Evolutionary conservation across 1,140 invertebrate genomes (phyloP).

Genomic region (Drosophila burlai): DNA sequence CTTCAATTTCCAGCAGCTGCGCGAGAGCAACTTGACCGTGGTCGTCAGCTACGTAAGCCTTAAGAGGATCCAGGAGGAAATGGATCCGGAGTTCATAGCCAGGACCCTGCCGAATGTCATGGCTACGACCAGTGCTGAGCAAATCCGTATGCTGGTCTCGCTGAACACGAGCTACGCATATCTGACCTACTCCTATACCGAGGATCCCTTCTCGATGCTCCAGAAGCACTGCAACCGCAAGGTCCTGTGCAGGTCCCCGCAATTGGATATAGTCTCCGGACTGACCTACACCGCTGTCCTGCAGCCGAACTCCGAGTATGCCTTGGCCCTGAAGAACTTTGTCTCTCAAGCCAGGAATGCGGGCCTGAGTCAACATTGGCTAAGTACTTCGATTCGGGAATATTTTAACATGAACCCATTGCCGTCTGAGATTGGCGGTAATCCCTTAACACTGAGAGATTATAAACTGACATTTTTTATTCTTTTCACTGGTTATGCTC

Average conservation of each 20-base stretch:
- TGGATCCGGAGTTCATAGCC: not conserved
- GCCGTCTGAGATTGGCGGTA: not conserved
- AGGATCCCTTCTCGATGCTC: not conserved
- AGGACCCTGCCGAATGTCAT: not conserved
- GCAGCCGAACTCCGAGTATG: not conserved
- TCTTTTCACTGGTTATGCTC: accelerated
- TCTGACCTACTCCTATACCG: not conserved
- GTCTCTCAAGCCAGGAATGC: not conserved
- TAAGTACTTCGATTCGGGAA: not conserved
- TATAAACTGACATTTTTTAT: accelerated
- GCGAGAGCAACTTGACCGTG: conserved; percentile 5
- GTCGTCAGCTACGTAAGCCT: not conserved
- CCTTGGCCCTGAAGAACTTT: not conserved
- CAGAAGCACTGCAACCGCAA: not conserved
- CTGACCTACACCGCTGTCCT: not conserved
- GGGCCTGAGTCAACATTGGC: not conserved
- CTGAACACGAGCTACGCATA: conserved; percentile 2
- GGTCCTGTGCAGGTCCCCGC: not conserved
- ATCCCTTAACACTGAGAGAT: not conserved
- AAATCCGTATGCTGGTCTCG: not conserved
- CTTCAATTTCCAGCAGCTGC: not conserved
- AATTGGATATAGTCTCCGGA: not conserved
- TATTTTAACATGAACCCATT: not conserved
- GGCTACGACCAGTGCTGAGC: not conserved
- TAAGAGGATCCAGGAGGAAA: not conserved